Evolutionary conservation across 2,113 vertebrate species (phyloP), one percentile per base, ranked within the genome.

Genomic region (Hippocampus abdominalis): DNA sequence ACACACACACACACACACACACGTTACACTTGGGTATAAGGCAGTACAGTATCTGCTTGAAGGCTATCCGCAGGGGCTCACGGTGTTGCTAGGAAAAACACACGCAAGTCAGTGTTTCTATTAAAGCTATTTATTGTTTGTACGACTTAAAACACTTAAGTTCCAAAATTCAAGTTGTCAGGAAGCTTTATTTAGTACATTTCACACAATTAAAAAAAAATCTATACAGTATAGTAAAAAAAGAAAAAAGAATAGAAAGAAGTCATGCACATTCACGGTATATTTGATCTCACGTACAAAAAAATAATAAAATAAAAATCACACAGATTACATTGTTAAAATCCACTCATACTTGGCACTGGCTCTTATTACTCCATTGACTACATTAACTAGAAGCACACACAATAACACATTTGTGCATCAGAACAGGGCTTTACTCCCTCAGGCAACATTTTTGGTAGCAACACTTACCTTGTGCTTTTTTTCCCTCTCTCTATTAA

Each of bases 131-230:
- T 49, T 49, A 49, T 53, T 53, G 8, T 53, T 23, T 3, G 6
- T 20, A 49, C 18, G 18, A 18, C 20, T 21, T 20, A 49, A 49
- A 49, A 53, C 21, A 25, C n/a, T 11, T 23, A 11, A 12, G 9
- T 59, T 32, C 57, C 13, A 32, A 60, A 60, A 32, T 60, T 29
- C 57, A 60, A 60, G 57, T 60, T 15, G n/a, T 57, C 54, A 57
- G 23, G 54, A 57, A 57, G 54, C 23, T 32, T 60, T 60, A 60
- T 32, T 60, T 27, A 15, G 8, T 60, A 60, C 13, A 60, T 60
- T 29, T 29, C 13, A 32, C 15, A 16, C 53, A 56, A 27, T 27
- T 16, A 7, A 7, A 20, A 57, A 57, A 57, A 27, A 25, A 25
- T 13, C 32, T 29, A 1, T 59, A 27, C 13, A 60, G 9, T 59